Evolutionary conservation across 2,797 vertebrate genomes (phyloP).

Genomic region (Notolabrus celidotus): DNA sequence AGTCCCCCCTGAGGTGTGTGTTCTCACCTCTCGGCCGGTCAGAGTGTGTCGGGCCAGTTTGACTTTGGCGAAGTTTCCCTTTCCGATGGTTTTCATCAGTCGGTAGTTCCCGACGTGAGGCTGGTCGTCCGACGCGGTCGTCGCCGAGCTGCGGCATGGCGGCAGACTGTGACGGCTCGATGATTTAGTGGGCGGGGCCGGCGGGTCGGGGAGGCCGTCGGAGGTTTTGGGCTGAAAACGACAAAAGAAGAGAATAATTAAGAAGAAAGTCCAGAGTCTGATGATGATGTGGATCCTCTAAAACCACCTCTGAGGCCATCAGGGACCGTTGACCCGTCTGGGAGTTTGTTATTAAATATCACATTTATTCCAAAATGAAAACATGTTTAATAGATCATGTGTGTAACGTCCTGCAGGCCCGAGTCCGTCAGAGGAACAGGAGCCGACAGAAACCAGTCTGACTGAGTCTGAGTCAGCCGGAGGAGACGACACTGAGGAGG

Average conservation of each 20-base stretch:
- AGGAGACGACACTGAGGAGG: constrained; percentile 19
- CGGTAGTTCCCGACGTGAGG: constrained; percentile 94
- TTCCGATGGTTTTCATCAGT: constrained; percentile 94
- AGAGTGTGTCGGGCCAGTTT: constrained; percentile 94
- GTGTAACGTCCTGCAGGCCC: neutral
- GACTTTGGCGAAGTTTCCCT: constrained; percentile 96
- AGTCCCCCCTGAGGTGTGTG: no score
- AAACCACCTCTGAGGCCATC: no score
- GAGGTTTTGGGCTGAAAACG: constrained; percentile 86
- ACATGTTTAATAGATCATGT: no score
- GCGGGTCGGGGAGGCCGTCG: constrained; percentile 87
- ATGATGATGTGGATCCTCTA: no score
- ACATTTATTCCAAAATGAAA: no score
- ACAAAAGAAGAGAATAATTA: neutral
- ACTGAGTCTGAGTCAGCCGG: constrained; percentile 37
- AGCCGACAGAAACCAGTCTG: constrained; percentile 46
- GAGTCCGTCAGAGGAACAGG: no score
- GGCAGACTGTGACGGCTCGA: constrained; percentile 89
- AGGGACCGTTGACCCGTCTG: no score
- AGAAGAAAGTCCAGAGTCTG: no score
- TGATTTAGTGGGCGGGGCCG: constrained; percentile 88
- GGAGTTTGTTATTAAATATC: no score
- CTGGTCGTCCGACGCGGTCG: constrained; percentile 87
- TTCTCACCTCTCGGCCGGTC: constrained; percentile 93
- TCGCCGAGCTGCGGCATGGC: constrained; percentile 86